Evolutionary conservation across 2,113 vertebrate genomes (phyloP).

Genomic region (Gavia stellata): DNA sequence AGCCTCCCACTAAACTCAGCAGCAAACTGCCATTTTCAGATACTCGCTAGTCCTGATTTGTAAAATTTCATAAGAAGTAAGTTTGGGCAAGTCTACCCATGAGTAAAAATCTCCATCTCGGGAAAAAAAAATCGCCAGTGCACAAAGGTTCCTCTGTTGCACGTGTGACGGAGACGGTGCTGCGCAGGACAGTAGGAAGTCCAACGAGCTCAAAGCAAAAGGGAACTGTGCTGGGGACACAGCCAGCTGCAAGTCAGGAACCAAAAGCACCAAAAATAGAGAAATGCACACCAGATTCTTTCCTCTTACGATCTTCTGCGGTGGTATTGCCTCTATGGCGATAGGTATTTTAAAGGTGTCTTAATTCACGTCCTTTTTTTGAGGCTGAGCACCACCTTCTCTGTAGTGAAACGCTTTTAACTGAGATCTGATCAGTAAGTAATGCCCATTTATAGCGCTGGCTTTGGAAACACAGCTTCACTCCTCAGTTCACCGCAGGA

Average conservation of each 20-base stretch:
- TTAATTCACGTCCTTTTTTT: not conserved
- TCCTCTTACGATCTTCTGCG: not conserved
- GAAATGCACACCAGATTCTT: not conserved
- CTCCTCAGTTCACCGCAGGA: not conserved
- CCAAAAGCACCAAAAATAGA: not conserved
- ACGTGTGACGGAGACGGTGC: not conserved
- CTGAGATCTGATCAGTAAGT: not conserved
- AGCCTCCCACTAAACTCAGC: not conserved
- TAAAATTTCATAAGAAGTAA: not conserved
- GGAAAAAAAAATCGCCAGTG: not conserved
- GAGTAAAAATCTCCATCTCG: not conserved
- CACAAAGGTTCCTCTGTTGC: not conserved
- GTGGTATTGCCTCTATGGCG: not conserved
- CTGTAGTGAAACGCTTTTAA: not conserved
- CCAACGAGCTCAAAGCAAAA: not conserved
- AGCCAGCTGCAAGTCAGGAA: not conserved
- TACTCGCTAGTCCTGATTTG: not conserved
- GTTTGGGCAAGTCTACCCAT: fast-evolving
- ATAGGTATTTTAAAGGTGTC: not conserved
- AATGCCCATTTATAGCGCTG: not conserved
- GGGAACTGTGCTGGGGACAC: not conserved
- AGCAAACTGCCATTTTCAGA: not conserved
- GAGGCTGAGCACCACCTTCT: not conserved
- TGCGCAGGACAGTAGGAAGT: not conserved
- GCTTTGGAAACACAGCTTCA: not conserved